phyloP scores from a whole-genome alignment of 2,888 invertebrate species.

The Ochropleura leucogaster region DNA sequence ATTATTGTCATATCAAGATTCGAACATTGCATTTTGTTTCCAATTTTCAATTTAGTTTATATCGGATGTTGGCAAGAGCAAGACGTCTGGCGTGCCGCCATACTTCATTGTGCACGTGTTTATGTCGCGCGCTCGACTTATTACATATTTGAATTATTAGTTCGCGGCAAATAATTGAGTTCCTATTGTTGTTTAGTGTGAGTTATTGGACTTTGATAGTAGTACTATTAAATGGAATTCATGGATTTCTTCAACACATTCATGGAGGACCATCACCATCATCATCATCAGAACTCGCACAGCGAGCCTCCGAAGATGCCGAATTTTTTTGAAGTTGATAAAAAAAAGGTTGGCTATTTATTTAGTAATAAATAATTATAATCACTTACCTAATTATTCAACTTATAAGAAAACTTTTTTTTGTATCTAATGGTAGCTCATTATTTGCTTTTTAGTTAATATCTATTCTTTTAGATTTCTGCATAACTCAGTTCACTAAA shows the following conservation, averaged over 20 bases:
- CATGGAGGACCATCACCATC: constrained; percentile 79
- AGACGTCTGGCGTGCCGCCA: constrained; percentile 87
- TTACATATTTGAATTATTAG: constrained; percentile 71
- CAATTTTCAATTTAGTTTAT: constrained; percentile 91
- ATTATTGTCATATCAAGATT: constrained; percentile 90
- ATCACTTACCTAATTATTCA: background rate
- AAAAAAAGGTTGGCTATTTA: constrained; percentile 81
- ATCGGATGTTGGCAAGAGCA: constrained; percentile 88
- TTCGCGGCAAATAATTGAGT: constrained; percentile 68
- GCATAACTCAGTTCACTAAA: background rate
- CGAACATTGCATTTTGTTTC: constrained; percentile 90
- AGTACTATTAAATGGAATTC: constrained; percentile 82
- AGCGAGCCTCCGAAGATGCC: constrained; percentile 84
- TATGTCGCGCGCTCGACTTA: constrained; percentile 73
- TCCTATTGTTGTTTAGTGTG: constrained; percentile 69
- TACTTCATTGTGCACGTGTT: constrained; percentile 83
- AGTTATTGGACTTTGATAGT: constrained; percentile 68
- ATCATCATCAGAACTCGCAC: constrained; percentile 73
- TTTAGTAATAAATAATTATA: constrained; percentile 28
- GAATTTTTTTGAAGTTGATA: constrained; percentile 87
- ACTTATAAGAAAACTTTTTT: background rate
- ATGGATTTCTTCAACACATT: constrained; percentile 85
- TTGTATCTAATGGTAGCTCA: too few species aligned
- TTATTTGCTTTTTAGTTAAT: background rate
- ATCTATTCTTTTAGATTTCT: background rate